Conservation (phyloP, 2,113 vertebrate species). For the Egretta garzetta region DNA sequence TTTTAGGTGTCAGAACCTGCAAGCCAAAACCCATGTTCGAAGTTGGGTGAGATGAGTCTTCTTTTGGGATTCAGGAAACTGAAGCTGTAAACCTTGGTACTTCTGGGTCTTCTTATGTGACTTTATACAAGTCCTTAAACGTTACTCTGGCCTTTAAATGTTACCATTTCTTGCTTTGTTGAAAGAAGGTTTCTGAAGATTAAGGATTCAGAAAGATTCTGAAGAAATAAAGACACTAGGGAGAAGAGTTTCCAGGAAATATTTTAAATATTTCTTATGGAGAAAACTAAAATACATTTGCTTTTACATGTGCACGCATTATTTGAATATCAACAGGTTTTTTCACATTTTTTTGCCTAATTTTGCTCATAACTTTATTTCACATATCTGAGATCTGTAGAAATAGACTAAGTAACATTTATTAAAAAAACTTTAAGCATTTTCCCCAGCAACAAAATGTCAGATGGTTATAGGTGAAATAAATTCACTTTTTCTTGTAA, state of each 20-base stretch:
- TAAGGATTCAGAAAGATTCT: neutral
- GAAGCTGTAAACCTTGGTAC: neutral
- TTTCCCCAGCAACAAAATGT: neutral
- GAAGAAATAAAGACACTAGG: neutral
- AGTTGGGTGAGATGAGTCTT: neutral
- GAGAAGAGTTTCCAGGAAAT: neutral
- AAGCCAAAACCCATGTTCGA: rapidly evolving
- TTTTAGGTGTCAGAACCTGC: neutral
- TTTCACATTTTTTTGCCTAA: neutral
- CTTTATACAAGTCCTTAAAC: neutral
- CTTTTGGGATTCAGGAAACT: neutral
- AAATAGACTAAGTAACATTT: neutral
- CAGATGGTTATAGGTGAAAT: neutral
- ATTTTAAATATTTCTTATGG: neutral
- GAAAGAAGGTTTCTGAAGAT: neutral
- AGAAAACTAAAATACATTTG: neutral
- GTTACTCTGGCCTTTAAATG: neutral
- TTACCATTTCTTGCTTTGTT: neutral
- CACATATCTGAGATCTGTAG: neutral
- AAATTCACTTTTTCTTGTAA: neutral
- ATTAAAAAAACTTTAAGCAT: neutral
- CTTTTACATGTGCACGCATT: neutral
- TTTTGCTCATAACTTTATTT: neutral
- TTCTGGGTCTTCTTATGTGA: neutral
- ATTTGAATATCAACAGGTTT: neutral